Conservation (phyloP, 2,113 vertebrate species). For the Alouatta palliata region DNA sequence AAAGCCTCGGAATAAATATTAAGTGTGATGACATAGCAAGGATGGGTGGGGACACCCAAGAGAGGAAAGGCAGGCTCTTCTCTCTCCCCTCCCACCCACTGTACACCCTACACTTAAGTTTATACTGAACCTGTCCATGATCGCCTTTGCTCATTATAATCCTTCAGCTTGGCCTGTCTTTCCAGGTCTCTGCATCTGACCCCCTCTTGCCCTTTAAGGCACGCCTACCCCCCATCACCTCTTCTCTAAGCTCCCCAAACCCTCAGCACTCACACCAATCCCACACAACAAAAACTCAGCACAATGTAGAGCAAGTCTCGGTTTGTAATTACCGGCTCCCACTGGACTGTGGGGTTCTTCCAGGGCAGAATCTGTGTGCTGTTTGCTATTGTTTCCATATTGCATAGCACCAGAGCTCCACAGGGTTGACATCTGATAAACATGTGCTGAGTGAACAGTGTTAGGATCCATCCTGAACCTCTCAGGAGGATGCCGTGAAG, state of each 20-base stretch:
- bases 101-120: not conserved
- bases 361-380: not conserved
- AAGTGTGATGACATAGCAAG: not conserved
- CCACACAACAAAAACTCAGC: not conserved
- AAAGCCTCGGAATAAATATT: not conserved
- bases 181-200: not conserved
- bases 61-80: not conserved
- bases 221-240: fast-evolving
- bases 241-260: not conserved
- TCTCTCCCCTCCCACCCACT: fast-evolving
- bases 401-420: not conserved
- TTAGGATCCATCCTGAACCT: not conserved
- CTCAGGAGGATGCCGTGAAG: not conserved
- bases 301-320: fast-evolving
- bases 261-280: not conserved
- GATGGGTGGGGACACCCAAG: not conserved
- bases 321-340: not conserved
- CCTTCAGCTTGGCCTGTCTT: not conserved
- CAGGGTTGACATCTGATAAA: not conserved
- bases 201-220: not conserved
- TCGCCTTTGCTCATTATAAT: not conserved
- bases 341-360: fast-evolving
- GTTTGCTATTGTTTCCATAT: not conserved
- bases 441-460: not conserved
- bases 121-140: not conserved